Percentiles rank a stretch among this genome's conserved stretches.
These are phyloP conservation scores for Drosophila hydei DNA, from an alignment of 1,140 invertebrate species.

Conservation along the genomic window DNA sequence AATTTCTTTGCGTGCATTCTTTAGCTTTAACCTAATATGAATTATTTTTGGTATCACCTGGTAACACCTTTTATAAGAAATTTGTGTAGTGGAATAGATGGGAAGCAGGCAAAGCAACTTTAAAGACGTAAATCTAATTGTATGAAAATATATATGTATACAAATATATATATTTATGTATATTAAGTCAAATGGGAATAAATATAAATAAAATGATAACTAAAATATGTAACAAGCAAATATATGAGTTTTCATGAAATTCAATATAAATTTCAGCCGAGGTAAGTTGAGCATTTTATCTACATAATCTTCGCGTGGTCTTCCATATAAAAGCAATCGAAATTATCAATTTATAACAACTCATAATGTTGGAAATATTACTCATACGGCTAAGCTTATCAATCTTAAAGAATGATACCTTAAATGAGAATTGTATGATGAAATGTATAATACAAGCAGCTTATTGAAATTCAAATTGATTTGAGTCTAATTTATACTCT, in stretches of 20 bases:
- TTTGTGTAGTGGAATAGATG: conserved; percentile 64
- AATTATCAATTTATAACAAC: background rate
- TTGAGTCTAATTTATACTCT: background rate
- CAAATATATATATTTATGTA: conserved; percentile 70
- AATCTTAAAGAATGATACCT: conserved; percentile 21
- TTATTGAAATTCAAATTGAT: too few species aligned
- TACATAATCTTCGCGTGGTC: background rate
- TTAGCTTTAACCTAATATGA: conserved; percentile 28
- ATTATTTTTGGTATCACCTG: conserved; percentile 39
- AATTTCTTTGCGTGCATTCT: conserved; percentile 59
- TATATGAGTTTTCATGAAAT: conserved; percentile 1
- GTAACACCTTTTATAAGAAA: conserved; percentile 65
- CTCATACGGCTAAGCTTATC: conserved; percentile 20
- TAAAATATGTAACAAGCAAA: conserved; percentile 57
- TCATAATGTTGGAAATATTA: conserved; percentile 8
- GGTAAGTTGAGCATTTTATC: conserved; percentile 3
- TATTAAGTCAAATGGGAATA: conserved; percentile 76
- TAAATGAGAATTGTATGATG: background rate
- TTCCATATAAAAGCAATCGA: background rate
- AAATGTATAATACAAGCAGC: background rate
- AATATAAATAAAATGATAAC: conserved; percentile 76
- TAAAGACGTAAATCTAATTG: conserved; percentile 80
- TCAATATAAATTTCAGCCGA: background rate
- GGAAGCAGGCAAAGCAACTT: conserved; percentile 76
- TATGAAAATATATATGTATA: conserved; percentile 75